Conservation (phyloP, 1,140 invertebrate genomes). For the Eupeodes corollae region DNA sequence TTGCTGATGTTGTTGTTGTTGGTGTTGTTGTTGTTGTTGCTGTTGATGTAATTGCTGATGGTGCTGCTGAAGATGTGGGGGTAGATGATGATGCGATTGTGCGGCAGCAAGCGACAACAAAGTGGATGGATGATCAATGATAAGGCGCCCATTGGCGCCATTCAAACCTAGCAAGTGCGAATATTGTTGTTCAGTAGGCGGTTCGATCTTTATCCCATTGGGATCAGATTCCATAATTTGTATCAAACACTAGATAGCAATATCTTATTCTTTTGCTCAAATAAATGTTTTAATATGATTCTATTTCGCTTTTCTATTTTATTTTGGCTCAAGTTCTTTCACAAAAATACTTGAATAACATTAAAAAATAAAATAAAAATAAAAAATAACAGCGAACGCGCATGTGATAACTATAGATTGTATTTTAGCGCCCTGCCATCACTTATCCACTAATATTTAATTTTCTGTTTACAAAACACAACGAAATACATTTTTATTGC, state of each 20-base stretch:
- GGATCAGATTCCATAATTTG: conserved; percentile 37
- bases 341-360: no score
- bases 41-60: background rate
- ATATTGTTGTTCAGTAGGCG: conserved; percentile 30
- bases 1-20: conserved; percentile 23
- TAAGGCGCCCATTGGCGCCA: conserved; percentile 31
- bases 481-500: no score
- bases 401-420: no score
- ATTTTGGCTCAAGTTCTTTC: no score
- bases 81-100: conserved; percentile 16
- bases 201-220: conserved; percentile 38
- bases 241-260: conserved; percentile 17
- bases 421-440: no score
- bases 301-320: no score
- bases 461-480: no score
- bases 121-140: conserved; percentile 32
- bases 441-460: no score
- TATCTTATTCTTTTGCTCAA: no score
- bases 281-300: no score
- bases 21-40: conserved; percentile 6
- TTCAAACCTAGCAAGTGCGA: conserved; percentile 33
- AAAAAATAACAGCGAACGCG: no score
- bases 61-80: conserved; percentile 11
- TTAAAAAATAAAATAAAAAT: no score
- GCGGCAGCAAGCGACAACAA: conserved; percentile 29